A percentile compares a stretch with the other conserved stretches of the same genome.
These are phyloP conservation scores for Podarcis siculus DNA, from an alignment of 2,797 vertebrate genomes.

Conservation along the genomic window DNA sequence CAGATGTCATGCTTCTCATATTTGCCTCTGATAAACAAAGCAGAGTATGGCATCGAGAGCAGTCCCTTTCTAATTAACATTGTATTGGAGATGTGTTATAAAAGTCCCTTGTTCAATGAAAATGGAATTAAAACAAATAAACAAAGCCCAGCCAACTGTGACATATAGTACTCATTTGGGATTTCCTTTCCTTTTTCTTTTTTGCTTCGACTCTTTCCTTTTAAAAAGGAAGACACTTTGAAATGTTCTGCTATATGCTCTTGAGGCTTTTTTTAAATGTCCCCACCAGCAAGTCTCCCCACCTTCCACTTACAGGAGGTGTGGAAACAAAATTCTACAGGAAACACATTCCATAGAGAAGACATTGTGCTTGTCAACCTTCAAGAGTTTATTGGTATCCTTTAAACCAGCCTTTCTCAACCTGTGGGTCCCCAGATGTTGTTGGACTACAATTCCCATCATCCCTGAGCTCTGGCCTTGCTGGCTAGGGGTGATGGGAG, in stretches of 20 bases:
- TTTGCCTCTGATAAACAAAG: constrained; percentile 35
- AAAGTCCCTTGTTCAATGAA: constrained; percentile 19
- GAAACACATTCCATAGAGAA: not conserved
- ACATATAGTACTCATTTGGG: not conserved
- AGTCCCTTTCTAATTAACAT: constrained; percentile 24
- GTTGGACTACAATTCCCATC: too few species aligned
- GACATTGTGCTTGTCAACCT: not conserved
- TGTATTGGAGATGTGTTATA: constrained; percentile 16
- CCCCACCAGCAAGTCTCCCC: not conserved
- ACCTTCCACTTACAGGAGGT: not conserved
- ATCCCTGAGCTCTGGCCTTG: too few species aligned
- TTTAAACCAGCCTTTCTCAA: not conserved
- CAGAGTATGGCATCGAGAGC: not conserved
- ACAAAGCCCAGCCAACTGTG: constrained; percentile 24
- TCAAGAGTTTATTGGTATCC: not conserved
- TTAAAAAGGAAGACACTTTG: not conserved
- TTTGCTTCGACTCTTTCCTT: not conserved
- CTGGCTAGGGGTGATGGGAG: too few species aligned
- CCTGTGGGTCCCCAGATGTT: too few species aligned
- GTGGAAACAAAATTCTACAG: not conserved
- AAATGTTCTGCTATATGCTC: not conserved
- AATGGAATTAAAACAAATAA: constrained; percentile 26
- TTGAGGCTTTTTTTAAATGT: constrained; percentile 16
- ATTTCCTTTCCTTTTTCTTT: not conserved
- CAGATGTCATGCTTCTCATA: not conserved